Evolutionary conservation across 2,113 vertebrate genomes (phyloP).

Genomic region (Callithrix jacchus): DNA sequence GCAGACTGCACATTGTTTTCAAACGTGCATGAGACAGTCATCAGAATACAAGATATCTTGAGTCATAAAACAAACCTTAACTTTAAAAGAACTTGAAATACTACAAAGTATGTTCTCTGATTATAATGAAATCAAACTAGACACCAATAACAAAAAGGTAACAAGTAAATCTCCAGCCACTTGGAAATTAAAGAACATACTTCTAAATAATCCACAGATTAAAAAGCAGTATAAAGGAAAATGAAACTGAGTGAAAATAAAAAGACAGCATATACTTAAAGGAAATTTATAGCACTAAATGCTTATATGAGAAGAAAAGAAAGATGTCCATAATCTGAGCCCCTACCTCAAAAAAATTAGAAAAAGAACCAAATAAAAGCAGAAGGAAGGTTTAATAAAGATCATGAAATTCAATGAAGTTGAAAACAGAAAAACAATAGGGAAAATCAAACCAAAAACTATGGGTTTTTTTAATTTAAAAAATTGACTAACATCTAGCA

Average conservation of each 20-base stretch:
- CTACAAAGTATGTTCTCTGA: not conserved
- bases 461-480: not conserved
- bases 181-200: not conserved
- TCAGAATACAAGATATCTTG: not conserved
- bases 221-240: slow-evolving; percentile 29
- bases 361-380: not conserved
- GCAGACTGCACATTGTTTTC: not conserved
- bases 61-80: not conserved
- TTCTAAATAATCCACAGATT: slow-evolving; percentile 39
- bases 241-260: slow-evolving; percentile 25
- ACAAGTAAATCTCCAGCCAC: not conserved
- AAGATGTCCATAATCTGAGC: not conserved
- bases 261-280: not conserved
- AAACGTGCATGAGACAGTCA: not conserved
- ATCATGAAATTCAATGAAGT: not conserved
- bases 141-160: not conserved
- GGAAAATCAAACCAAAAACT: not conserved
- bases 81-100: slow-evolving; percentile 35
- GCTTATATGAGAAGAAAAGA: slow-evolving; percentile 25
- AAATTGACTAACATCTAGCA: not conserved
- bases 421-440: slow-evolving; percentile 6
- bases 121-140: not conserved
- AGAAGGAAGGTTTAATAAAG: not conserved
- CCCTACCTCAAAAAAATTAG: not conserved
- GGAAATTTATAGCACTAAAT: slow-evolving; percentile 18